These are phyloP conservation scores for Pseudochirops cupreus DNA, from an alignment of 2,797 vertebrate species.

Conservation along the genomic window DNA sequence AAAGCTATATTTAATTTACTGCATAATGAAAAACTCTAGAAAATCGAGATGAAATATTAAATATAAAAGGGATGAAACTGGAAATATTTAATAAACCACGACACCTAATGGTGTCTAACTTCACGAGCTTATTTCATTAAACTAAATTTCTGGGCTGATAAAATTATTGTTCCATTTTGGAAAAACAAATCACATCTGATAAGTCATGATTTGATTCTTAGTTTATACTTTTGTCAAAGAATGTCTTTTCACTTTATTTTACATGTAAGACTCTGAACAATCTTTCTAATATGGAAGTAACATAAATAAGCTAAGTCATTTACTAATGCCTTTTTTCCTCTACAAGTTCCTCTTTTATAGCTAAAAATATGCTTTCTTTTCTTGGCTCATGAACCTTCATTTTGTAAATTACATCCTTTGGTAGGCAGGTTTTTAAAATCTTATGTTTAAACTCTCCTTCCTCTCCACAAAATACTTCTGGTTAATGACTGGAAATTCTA, in stretches of 20 bases:
- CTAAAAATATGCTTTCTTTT: constrained; percentile 65
- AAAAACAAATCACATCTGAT: accelerated
- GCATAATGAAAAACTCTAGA: background rate
- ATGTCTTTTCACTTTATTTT: background rate
- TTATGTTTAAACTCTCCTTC: constrained; percentile 66
- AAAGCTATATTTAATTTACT: constrained; percentile 8
- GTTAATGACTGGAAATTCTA: constrained; percentile 71
- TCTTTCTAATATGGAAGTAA: background rate
- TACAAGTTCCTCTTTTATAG: background rate
- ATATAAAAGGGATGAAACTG: background rate
- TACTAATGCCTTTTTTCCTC: background rate
- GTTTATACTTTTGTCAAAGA: background rate
- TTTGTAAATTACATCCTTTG: constrained; percentile 70
- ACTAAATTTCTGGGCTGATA: too few relatives aligned
- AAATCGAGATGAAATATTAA: too few relatives aligned
- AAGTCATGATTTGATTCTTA: background rate
- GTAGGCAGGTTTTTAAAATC: constrained; percentile 74
- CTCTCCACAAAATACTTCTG: constrained; percentile 42
- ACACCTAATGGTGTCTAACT: background rate
- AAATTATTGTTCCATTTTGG: background rate
- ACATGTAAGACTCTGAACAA: accelerated
- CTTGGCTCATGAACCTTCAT: constrained; percentile 67
- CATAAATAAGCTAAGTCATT: background rate
- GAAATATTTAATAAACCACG: accelerated
- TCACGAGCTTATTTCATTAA: background rate